A percentile compares a stretch with the other conserved stretches of the same genome.
These are phyloP conservation scores for Ectemnius continuus DNA, from an alignment of 2,888 invertebrate species.

Conservation along the genomic window DNA sequence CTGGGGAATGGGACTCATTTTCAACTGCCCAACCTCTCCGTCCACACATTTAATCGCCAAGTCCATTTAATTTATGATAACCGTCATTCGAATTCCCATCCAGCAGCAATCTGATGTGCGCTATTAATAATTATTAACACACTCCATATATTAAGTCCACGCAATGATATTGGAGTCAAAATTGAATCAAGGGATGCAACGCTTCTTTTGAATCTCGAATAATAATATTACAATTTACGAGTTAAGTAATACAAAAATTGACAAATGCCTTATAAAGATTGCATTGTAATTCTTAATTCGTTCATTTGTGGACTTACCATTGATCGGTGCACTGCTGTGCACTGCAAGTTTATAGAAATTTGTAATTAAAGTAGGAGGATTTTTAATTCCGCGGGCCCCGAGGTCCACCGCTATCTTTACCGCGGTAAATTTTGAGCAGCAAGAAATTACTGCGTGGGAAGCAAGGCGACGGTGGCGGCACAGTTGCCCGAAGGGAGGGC, in stretches of 20 bases:
- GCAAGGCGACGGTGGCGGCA: background rate
- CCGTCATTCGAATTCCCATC: background rate
- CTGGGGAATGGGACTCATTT: background rate
- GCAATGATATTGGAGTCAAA: too few relatives aligned
- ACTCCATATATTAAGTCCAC: too few relatives aligned
- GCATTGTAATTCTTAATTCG: too few relatives aligned
- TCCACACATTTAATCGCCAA: background rate
- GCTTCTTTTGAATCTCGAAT: too few relatives aligned
- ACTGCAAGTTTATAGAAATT: background rate
- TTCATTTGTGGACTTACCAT: too few relatives aligned
- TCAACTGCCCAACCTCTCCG: background rate
- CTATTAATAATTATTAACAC: background rate
- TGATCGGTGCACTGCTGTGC: background rate
- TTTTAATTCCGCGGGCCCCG: conserved; percentile 13
- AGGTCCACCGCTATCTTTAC: background rate
- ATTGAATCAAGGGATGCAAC: too few relatives aligned
- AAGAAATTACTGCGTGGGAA: conserved; percentile 33
- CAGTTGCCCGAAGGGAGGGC: background rate
- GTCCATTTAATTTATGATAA: too few relatives aligned
- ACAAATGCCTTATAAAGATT: too few relatives aligned
- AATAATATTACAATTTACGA: too few relatives aligned
- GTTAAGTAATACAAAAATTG: too few relatives aligned
- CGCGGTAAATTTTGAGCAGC: conserved; percentile 43
- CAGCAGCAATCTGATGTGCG: background rate
- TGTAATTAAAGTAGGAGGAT: conserved; percentile 1